Conservation (phyloP, 1,140 invertebrate genomes). For the Bombyx mandarina region DNA sequence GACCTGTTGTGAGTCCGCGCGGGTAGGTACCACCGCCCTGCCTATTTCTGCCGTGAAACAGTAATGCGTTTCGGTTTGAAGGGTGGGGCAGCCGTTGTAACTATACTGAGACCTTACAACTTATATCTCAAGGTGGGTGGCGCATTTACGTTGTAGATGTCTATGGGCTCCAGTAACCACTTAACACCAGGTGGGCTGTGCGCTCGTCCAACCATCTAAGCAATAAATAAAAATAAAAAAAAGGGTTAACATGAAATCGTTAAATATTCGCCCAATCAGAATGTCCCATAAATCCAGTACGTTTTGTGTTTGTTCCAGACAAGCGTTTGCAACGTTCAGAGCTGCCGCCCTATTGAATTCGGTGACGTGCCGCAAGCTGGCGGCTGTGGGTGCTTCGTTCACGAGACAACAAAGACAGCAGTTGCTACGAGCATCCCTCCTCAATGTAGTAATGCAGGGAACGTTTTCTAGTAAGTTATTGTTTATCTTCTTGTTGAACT, state of each 20-base stretch:
- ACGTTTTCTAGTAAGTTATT: constrained; percentile 46
- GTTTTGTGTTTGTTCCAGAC: constrained; percentile 20
- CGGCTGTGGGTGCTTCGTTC: constrained; percentile 50
- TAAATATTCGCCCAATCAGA: neutral
- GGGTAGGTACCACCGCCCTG: no score
- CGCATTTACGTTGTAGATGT: no score
- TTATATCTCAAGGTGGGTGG: no score
- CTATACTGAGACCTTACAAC: no score
- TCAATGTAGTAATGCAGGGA: constrained; percentile 55
- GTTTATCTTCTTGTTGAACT: neutral
- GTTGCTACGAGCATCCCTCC: constrained; percentile 35
- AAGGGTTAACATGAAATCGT: neutral
- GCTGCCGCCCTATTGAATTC: constrained; percentile 40
- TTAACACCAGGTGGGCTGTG: no score
- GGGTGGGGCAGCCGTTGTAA: no score
- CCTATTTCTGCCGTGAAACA: no score
- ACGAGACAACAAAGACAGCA: constrained; percentile 48
- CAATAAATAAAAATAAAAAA: no score
- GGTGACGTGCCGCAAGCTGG: constrained; percentile 42
- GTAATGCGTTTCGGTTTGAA: no score
- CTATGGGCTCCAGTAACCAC: no score
- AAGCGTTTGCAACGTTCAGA: constrained; percentile 46
- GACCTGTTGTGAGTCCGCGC: no score
- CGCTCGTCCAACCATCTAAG: no score
- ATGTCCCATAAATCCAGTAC: neutral